Base-by-base conservation (phyloP, 1,140 invertebrate genomes). In the Drosophila subpulchrella region DNA sequence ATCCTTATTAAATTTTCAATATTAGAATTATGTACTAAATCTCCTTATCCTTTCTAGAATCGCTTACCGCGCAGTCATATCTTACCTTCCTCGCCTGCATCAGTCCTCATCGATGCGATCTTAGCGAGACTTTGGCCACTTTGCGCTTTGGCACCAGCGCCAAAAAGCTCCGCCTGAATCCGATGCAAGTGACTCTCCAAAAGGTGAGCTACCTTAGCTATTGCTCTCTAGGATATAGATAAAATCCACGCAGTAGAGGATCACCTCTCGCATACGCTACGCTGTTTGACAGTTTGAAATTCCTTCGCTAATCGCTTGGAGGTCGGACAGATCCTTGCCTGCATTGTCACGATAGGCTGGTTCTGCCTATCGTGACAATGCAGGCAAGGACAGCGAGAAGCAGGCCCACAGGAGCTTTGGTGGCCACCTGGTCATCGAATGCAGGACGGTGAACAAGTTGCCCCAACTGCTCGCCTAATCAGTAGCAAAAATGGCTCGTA, bases 381-480 rank as follows among this genome's bases (percentile, higher is more conserved):
- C n/a, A n/a, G n/a, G n/a, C n/a, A n/a, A 93, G 59, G 11, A 93
- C 61, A 30, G 86, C 81, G 11, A 93, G 71, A 0, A 88, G 66
- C 17, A 93, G 39, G 8, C 93, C 93, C 38, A 88, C 91, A 10
- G 91, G 90, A 7, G 84, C 62, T 53, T 89, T 92, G 7, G 65
- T 77, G 7, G 78, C 91, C 75, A 92, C 75, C 32, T 94, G 91
- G 4, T 90, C 55, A 34, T 81, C 42, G 24, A 94, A 94, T 24
- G 92, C 78, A 6, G 63, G 36, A 15, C 76, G 91, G 0, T 94
- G 93, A 77, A 93, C 94, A 10, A 94, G 71, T 32, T 93, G 79
- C 0, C 93, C 79, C 1, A 93, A 75, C 5, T 92, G 78, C 17
- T 74, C 93, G 62, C 74, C 93, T 77, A 79, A 93, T 91, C 81